Conservation (phyloP, 2,113 vertebrate species). For the Hydrochoerus hydrochaeris region DNA sequence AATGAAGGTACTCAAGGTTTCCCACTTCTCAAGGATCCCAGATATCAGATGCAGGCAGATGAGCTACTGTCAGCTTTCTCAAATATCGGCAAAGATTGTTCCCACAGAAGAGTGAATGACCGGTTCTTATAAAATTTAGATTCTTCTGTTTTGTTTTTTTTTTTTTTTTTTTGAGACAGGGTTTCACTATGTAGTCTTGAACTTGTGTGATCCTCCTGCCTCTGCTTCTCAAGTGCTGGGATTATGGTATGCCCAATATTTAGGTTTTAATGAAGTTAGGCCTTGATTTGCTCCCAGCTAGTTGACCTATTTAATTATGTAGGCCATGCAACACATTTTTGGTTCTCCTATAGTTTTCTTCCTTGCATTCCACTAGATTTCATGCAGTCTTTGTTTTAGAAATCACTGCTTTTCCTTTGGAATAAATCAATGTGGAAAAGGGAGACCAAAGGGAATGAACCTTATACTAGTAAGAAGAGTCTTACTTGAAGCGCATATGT, state of each 20-base stretch:
- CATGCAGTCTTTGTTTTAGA: constrained; percentile 45
- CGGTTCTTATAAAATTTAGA: not conserved
- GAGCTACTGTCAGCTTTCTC: not conserved
- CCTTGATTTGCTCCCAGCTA: constrained; percentile 23
- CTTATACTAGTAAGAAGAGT: constrained; percentile 11
- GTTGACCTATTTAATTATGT: not conserved
- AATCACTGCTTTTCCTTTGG: constrained; percentile 39
- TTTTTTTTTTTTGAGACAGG: not conserved
- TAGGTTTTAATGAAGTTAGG: constrained; percentile 45
- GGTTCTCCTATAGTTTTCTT: constrained; percentile 48
- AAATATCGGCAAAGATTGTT: constrained; percentile 54
- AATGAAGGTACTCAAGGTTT: not conserved
- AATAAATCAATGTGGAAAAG: constrained; percentile 28
- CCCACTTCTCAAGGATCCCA: not conserved
- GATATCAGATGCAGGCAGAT: constrained; percentile 41
- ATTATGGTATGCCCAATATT: not conserved
- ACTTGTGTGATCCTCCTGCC: not conserved
- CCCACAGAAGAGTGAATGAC: not conserved
- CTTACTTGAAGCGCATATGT: not conserved
- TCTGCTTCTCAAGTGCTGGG: not conserved
- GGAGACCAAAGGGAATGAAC: constrained; percentile 35
- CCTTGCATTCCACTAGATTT: constrained; percentile 12
- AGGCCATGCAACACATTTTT: not conserved
- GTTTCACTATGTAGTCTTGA: not conserved
- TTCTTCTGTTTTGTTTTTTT: not conserved